Conservation (phyloP, 2,888 invertebrate genomes). For the Andricus quercusramuli region DNA sequence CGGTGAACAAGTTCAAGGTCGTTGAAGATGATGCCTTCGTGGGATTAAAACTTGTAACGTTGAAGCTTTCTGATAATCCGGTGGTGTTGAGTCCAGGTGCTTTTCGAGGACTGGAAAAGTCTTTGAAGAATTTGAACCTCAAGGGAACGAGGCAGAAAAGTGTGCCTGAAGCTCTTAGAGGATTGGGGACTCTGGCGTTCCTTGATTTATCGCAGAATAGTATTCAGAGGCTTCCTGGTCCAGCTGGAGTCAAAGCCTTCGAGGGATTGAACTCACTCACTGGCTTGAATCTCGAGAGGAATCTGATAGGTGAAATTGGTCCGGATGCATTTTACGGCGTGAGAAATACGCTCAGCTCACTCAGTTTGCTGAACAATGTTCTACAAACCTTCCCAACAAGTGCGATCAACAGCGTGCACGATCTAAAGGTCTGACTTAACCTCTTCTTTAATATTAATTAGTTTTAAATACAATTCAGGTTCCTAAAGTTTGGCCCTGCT, state of each 20-base stretch:
- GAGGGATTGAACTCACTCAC: constrained; percentile 90
- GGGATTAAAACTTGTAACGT: constrained; percentile 87
- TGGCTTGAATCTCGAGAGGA: constrained; percentile 92
- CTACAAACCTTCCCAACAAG: constrained; percentile 92
- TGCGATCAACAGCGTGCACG: constrained; percentile 88
- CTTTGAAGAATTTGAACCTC: constrained; percentile 92
- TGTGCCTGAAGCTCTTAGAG: constrained; percentile 89
- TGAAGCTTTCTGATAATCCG: constrained; percentile 94
- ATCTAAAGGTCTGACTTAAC: constrained; percentile 83
- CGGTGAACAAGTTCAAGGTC: constrained; percentile 87
- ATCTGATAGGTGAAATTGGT: constrained; percentile 89
- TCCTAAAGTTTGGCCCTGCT: not conserved
- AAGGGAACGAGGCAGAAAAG: constrained; percentile 91
- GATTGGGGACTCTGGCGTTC: constrained; percentile 90
- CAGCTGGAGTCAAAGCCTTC: constrained; percentile 84
- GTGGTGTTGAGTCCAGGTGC: constrained; percentile 86
- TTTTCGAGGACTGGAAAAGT: constrained; percentile 89
- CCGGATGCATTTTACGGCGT: constrained; percentile 90
- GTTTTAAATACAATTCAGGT: not conserved
- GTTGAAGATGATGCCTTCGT: constrained; percentile 89
- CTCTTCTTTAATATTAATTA: not conserved
- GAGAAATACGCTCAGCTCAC: constrained; percentile 89
- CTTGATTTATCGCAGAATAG: constrained; percentile 94
- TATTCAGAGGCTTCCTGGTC: constrained; percentile 88
- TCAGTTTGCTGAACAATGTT: constrained; percentile 93